Conservation (phyloP, 2,797 vertebrate genomes). For the Amniataba percoides region DNA sequence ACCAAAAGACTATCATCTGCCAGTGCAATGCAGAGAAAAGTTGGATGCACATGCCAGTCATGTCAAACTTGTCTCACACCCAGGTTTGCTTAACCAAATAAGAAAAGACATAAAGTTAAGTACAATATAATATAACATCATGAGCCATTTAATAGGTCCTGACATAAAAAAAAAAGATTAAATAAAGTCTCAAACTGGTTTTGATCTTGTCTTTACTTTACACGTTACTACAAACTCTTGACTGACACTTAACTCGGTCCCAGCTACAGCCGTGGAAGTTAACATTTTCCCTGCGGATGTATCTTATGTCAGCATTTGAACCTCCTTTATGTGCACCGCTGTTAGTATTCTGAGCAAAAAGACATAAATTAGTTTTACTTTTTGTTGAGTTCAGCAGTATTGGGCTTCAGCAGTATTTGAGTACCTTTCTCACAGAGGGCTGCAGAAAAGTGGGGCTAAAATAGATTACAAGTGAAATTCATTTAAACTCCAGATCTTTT, state of each 20-base stretch:
- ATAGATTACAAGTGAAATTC: slow-evolving; percentile 48
- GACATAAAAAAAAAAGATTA: background rate
- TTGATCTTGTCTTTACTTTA: slow-evolving; percentile 4
- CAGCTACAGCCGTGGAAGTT: background rate
- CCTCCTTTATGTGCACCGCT: slow-evolving; percentile 18
- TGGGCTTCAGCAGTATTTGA: slow-evolving; percentile 38
- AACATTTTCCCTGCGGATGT: slow-evolving; percentile 1
- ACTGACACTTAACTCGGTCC: background rate
- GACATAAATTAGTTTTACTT: slow-evolving; percentile 53
- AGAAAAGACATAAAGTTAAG: background rate
- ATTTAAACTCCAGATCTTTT: slow-evolving; percentile 43
- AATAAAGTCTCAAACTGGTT: background rate
- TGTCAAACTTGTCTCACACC: background rate
- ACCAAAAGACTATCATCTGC: slow-evolving; percentile 12
- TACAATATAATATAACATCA: background rate
- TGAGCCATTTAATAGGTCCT: background rate
- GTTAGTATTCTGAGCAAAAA: slow-evolving; percentile 38
- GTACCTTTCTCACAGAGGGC: slow-evolving; percentile 26
- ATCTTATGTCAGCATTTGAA: slow-evolving; percentile 25
- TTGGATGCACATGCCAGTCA: background rate
- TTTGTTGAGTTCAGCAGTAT: slow-evolving; percentile 61
- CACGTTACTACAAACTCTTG: background rate
- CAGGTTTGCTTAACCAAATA: background rate
- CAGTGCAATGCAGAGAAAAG: background rate
- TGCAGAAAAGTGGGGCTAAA: slow-evolving; percentile 23